These are phyloP conservation scores for Dreissena polymorpha DNA, from an alignment of 1,140 invertebrate species.

Conservation along the genomic window DNA sequence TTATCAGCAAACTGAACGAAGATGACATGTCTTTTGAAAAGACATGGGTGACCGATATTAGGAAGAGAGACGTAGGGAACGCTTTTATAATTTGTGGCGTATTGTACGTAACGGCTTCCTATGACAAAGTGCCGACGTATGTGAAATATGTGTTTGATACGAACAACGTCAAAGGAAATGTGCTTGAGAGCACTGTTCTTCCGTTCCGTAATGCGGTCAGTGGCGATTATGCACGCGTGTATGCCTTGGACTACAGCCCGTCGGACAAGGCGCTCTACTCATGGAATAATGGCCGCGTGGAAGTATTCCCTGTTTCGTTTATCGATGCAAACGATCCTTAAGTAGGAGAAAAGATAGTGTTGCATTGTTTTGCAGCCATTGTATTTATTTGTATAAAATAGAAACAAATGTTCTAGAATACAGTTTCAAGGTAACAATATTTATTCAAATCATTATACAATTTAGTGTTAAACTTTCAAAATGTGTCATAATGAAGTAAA, in stretches of 20 bases:
- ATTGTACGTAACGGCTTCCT: conserved; percentile 72
- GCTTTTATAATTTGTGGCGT: conserved; percentile 75
- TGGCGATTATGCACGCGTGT: conserved; percentile 58
- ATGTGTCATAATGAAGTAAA: no score
- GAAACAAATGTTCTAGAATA: no score
- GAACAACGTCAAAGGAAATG: conserved; percentile 60
- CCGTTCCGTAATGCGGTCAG: conserved; percentile 64
- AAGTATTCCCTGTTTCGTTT: conserved; percentile 81
- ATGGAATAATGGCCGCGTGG: conserved; percentile 71
- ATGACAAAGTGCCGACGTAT: conserved; percentile 66
- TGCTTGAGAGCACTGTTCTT: conserved; percentile 57
- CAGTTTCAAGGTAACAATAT: no score
- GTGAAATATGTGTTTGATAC: conserved; percentile 73
- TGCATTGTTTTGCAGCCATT: no score
- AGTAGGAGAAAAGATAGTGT: neutral
- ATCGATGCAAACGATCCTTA: conserved; percentile 38
- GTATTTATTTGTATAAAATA: no score
- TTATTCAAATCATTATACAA: no score
- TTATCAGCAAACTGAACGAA: conserved; percentile 70
- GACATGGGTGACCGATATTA: conserved; percentile 71
- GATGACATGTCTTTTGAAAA: conserved; percentile 63
- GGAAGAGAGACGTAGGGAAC: conserved; percentile 69
- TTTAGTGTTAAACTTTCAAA: no score
- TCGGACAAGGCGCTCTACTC: conserved; percentile 65
- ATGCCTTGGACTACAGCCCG: conserved; percentile 72